Conservation (phyloP, 37 sponge, comb jelly and placozoan genomes). For the Spongilla lacustris region DNA sequence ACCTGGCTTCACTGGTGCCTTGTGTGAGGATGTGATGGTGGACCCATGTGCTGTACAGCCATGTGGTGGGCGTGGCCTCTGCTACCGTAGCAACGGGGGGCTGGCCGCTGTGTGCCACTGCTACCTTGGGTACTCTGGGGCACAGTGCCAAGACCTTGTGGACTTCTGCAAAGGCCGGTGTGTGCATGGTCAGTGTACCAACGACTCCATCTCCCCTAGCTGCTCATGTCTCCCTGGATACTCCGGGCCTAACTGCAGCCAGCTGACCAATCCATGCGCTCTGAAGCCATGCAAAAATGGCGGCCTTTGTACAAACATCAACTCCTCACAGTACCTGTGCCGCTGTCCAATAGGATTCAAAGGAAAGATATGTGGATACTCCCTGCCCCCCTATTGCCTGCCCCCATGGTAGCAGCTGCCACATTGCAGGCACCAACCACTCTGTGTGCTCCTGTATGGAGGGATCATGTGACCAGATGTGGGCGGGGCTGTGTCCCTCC, state of each 20-base stretch:
- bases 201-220: neutral
- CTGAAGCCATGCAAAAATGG: conserved; percentile 31
- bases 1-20: conserved; percentile 18
- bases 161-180: conserved; percentile 26
- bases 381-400: conserved; percentile 20
- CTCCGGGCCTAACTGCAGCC: neutral
- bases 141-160: neutral
- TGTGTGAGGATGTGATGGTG: conserved; percentile 14
- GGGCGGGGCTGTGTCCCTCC: conserved; percentile 7
- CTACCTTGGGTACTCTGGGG: conserved; percentile 12
- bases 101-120: conserved; percentile 9
- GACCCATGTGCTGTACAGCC: conserved; percentile 10
- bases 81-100: conserved; percentile 8
- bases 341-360: conserved; percentile 9
- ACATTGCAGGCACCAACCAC: neutral
- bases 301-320: neutral
- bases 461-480: neutral
- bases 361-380: neutral
- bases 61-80: conserved; percentile 7
- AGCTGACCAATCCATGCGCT: neutral
- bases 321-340: conserved; percentile 8
- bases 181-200: conserved; percentile 12
- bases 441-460: conserved; percentile 9
- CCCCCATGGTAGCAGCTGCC: conserved; percentile 24
- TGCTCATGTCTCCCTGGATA: conserved; percentile 4